Evolutionary conservation across 2,113 vertebrate species (phyloP), one percentile per base, ranked within the genome.

Genomic region (Hydrochoerus hydrochaeris): DNA sequence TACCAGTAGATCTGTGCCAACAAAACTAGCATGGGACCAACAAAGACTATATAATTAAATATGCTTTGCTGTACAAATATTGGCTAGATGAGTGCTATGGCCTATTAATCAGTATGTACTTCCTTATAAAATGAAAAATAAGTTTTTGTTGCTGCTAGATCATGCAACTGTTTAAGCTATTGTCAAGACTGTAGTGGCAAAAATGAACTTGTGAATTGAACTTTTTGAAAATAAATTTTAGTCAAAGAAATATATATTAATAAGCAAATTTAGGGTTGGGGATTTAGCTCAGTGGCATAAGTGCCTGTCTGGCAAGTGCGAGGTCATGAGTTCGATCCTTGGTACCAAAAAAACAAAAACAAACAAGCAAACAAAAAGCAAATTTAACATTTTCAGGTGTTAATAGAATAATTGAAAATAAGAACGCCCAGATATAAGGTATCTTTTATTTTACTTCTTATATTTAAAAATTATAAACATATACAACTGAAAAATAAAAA

Each of bases 401-500:
- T 95, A 85, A 83, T 97, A 97, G 84, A 82, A 97, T 95, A 95
- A 95, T 62, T 96, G 94, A 97, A 97, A 96, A 96, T 94, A 98
- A 94, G 87, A 94, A 95, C 96, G 93, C 60, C 92, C 94, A 88
- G 85, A 91, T 97, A 95, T 95, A 96, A 97, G 90, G 96, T 97
- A 97, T 77, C 46, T 94, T 19, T 86, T 89, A 1, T 86, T 92
- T 96, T 92, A 82, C 32, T 96, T 93, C 63, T 44, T 94, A 62
- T 73, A 75, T 62, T 58, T 97, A 94, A 90, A 38, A 92, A 85
- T 95, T 96, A n/a, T 90, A n/a, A 89, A 44, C 8, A 67, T 91
- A 67, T 26, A 71, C 8, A 95, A 67, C 8, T 83, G 30, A 58
- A 57, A 57, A 57, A 57, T 17, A 57, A 16, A 57, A 57, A 57